Percentiles rank a stretch among this genome's conserved stretches.
Conservation (phyloP, 2,888 invertebrate species). For the Drosophila infuscata region DNA sequence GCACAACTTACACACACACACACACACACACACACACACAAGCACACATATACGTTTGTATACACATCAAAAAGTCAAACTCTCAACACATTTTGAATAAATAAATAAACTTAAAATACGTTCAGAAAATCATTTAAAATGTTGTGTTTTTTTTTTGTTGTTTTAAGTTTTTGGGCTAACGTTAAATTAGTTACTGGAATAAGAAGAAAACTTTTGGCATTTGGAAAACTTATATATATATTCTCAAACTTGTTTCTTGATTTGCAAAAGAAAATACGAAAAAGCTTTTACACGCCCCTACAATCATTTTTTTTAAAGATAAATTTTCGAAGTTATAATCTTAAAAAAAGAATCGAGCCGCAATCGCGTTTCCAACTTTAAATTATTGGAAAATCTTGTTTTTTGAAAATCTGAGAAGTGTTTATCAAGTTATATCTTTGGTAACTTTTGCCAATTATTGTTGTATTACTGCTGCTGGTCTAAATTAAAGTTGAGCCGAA, state of each 20-base stretch:
- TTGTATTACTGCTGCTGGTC: not conserved
- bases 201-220: not conserved
- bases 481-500: not conserved
- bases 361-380: no score
- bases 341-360: no score
- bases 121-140: not conserved
- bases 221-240: not conserved
- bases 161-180: not conserved
- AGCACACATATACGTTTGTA: not conserved
- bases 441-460: not conserved
- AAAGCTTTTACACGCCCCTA: no score
- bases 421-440: not conserved
- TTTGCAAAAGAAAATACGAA: no score
- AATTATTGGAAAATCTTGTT: no score
- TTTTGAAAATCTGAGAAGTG: not conserved
- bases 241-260: not conserved
- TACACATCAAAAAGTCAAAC: constrained; percentile 4
- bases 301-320: no score
- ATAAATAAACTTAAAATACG: not conserved
- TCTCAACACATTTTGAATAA: constrained; percentile 20
- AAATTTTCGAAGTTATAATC: no score
- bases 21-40: not conserved
- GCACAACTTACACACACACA: not conserved
- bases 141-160: not conserved
- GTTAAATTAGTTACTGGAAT: not conserved